Evolutionary conservation across 2,113 vertebrate species (phyloP), one percentile per base, ranked within the genome.

Genomic region (Mandrillus leucophaeus): DNA sequence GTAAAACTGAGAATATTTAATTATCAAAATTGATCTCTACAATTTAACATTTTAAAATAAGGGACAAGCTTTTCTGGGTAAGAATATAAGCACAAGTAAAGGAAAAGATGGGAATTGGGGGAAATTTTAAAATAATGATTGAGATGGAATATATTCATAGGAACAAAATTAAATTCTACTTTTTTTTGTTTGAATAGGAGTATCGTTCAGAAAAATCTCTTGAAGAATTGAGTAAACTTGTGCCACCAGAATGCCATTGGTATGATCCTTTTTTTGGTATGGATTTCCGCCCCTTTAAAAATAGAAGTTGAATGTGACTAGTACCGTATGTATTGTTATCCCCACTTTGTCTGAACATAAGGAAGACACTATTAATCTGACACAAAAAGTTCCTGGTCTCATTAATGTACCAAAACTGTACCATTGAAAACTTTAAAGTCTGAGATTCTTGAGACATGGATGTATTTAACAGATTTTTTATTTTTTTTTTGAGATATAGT

Each of bases 141-240:
- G 50, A n/a, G 45, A 55, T 95, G 30, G n/a, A 90, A 55, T 87
- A 25, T 85, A 8, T 59, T 68, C n/a, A 70, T 75, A 88, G 45
- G 32, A 59, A 30, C 4, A 64, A 90, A 88, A 25, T 72, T 96
- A 94, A 92, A 23, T 76, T 83, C 57, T 94, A 27, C 13, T 61
- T 8, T 97, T 92, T 89, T 79, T 97, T 16, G 50, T 78, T 78
- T 78, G 35, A 89, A 87, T 96, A 99, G 99, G 99, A 99, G 97
- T 99, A 99, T 97, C 99, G 99, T 92, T 99, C 99, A 90, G 99
- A 99, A 98, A 99, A 99, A 96, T 99, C 99, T 96, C 99, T 99
- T 59, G 99, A 99, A 98, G 99, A 99, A 90, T 98, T 99, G 85
- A 99, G 99, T 96, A 99, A 99, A 98, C 99, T 99, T 98, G 99